Evolutionary conservation across 2,888 invertebrate species (phyloP), one percentile per base, ranked within the genome.

Genomic region (Drosophila nigricruria): DNA sequence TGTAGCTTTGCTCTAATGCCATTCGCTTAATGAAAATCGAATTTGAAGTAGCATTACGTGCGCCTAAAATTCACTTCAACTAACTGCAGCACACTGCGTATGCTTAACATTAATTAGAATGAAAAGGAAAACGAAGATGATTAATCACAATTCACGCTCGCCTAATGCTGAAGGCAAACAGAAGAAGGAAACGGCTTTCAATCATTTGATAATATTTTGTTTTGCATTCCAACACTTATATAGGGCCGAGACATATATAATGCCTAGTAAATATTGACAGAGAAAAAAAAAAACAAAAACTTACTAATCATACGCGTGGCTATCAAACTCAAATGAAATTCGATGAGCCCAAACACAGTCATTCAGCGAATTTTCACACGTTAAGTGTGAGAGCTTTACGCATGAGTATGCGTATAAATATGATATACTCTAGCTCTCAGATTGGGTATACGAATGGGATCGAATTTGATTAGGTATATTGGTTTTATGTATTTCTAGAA

Each of bases 181-280:
- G 43, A 45, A 50, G 42, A 32, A 49, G 72, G 61, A 54, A 82
- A 69, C 69, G 70, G 69, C 73, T 65, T 71, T 80, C 74, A 76
- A 79, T 82, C 79, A 83, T 68, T 67, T 69, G 75, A 80, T 84
- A 82, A 88, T 85, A 84, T 79, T 88, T 88, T 85, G 86, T 85
- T 84, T 88, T 73, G 86, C 79, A 60, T 73, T 25, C 79, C 58
- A 69, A 60, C 54, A 30, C 43, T 75, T 53, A 38, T 53, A 36
- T 53, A 16, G 52, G 64, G 27, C 12, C 16, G 10, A 23, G 38
- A 27, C 65, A 60, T 54, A 66, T 52, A 59, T 68, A 62, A 74
- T 71, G 43, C 60, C 52, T 57, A 42, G 42, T 67, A 70, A 82
- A 75, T 82, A 82, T 76, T 72, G 73, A 60, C 66, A 77, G 18